These are phyloP conservation scores for Melipona beecheii DNA, from an alignment of 2,888 invertebrate species.

Conservation along the genomic window DNA sequence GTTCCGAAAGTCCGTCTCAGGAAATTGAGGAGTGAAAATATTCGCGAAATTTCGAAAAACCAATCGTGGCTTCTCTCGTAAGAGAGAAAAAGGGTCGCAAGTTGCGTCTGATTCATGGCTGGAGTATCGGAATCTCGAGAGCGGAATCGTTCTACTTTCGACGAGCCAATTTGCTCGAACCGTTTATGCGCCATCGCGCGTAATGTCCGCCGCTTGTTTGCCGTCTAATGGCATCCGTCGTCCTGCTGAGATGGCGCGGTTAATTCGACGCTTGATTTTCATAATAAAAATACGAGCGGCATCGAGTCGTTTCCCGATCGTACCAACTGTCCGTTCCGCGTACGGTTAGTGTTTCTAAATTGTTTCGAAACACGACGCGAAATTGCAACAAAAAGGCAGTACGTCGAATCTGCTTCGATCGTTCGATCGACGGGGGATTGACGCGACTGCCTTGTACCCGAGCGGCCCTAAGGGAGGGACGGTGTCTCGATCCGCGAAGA, in stretches of 20 bases:
- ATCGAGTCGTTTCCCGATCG: neutral
- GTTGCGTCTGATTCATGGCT: neutral
- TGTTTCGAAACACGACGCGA: neutral
- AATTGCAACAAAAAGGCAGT: neutral
- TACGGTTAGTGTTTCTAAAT: neutral
- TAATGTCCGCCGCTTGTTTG: constrained; percentile 31
- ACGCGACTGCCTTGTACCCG: neutral
- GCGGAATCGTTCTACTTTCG: constrained; percentile 28
- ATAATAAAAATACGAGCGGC: constrained; percentile 15
- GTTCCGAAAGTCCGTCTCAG: neutral
- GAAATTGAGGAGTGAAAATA: neutral
- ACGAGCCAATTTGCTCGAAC: constrained; percentile 14
- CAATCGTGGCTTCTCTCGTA: too few species aligned
- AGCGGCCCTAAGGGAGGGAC: neutral
- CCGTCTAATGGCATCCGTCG: constrained; percentile 28
- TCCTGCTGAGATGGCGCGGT: constrained; percentile 33
- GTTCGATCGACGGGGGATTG: neutral
- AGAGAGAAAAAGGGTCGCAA: neutral
- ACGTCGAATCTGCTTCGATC: constrained; percentile 11
- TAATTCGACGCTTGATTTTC: constrained; percentile 36
- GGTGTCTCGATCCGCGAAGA: constrained; percentile 6
- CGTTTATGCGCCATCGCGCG: constrained; percentile 36
- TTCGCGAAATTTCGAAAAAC: too few species aligned
- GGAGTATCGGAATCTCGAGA: constrained; percentile 22
- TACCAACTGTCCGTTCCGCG: neutral